Conservation (phyloP, 2,888 invertebrate species). For the Scrobipalpa atriplicella region DNA sequence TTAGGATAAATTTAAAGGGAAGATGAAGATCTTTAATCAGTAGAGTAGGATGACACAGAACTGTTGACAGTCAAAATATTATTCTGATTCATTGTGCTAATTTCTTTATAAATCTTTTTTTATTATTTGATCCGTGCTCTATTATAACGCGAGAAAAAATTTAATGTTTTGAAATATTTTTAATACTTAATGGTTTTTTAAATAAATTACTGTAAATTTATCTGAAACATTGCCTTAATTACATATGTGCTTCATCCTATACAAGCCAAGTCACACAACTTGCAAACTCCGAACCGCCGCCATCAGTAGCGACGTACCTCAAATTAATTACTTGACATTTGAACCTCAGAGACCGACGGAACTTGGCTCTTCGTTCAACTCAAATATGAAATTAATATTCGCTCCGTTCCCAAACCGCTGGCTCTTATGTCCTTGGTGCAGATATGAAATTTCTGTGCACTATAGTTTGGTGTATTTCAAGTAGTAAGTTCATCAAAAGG, state of each 20-base stretch:
- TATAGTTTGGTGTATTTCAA: not conserved
- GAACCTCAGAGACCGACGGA: constrained; percentile 16
- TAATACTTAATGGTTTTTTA: too few species aligned
- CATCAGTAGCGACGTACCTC: not conserved
- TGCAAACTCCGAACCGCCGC: not conserved
- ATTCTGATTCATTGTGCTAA: too few species aligned
- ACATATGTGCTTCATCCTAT: not conserved
- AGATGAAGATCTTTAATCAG: too few species aligned
- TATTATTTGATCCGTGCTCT: too few species aligned
- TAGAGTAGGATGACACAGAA: too few species aligned
- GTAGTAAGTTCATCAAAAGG: too few species aligned
- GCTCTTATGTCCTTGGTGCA: not conserved
- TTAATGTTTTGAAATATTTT: not conserved
- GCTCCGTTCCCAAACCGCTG: not conserved
- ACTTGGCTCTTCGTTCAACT: constrained; percentile 22
- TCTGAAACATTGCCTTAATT: not conserved
- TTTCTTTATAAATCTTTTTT: too few species aligned
- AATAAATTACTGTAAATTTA: not conserved
- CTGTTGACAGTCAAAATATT: too few species aligned
- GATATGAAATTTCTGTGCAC: not conserved
- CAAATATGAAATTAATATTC: constrained; percentile 30
- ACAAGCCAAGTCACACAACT: not conserved
- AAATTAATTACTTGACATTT: constrained; percentile 24
- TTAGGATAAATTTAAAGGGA: not conserved
- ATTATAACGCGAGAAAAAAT: not conserved